Conservation (phyloP, 2,888 invertebrate species). For the Chesias legatella region DNA sequence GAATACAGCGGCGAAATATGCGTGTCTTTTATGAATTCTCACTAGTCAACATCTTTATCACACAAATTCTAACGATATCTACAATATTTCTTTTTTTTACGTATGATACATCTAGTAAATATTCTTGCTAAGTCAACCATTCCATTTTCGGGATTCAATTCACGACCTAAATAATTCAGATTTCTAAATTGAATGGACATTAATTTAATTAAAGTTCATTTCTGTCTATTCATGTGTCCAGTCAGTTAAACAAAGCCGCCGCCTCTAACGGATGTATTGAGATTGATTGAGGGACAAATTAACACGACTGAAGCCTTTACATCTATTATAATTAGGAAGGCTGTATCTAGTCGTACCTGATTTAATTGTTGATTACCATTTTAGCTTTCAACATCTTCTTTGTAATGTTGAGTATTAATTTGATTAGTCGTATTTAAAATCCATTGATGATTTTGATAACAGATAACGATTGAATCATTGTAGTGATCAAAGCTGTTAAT, state of each 20-base stretch:
- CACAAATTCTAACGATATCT: not conserved
- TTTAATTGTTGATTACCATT: constrained; percentile 9
- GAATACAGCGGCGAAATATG: constrained; percentile 8
- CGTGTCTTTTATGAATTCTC: not conserved
- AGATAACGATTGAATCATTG: too few species aligned
- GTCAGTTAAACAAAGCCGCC: constrained; percentile 8
- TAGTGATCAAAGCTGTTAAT: too few species aligned
- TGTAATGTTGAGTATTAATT: not conserved
- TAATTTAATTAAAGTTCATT: constrained; percentile 17
- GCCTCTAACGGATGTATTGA: constrained; percentile 24
- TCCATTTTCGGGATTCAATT: too few species aligned
- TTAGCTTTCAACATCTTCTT: not conserved
- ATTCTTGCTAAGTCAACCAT: too few species aligned
- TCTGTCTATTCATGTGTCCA: constrained; percentile 18
- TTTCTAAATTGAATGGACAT: not conserved
- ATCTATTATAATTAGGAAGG: constrained; percentile 31
- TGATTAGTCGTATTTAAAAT: not conserved
- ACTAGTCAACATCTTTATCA: not conserved
- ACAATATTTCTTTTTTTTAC: not conserved
- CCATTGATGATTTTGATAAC: not conserved
- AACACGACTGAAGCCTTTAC: constrained; percentile 30
- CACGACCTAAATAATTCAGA: too few species aligned
- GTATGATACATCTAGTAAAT: too few species aligned
- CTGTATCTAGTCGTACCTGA: constrained; percentile 19
- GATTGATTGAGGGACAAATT: constrained; percentile 55